Base-by-base conservation (phyloP, 2,888 invertebrate species). In the Scaptomyza parva region DNA sequence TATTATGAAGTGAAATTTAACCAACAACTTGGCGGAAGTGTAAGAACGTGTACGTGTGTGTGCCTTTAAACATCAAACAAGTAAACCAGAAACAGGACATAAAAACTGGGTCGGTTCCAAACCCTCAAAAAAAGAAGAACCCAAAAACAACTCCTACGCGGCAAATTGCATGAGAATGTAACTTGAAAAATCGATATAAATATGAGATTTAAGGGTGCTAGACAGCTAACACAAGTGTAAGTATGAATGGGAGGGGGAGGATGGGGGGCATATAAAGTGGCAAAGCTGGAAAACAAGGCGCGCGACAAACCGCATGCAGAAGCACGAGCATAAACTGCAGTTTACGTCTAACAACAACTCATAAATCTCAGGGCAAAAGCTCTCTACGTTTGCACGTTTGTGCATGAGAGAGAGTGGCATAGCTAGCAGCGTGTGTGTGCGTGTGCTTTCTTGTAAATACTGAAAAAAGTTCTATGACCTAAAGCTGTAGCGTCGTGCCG, bases 401-500 rank as follows among this genome's bases (percentile, higher is more conserved):
- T 18, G 43, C n/a, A 54, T 20, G 41, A n/a, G 68, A 12, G 63
- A 24, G 59, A 45, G 28, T 6, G 58, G 37, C 20, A 52, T 52
- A 17, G 66, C 52, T 3, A 12, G 30, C 30, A 11, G 22, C 30
- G 39, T 45, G 50, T 47, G 67, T 48, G 52, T 40, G 67, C 55
- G 50, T 63, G 63, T 43, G 72, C 43, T 62, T 50, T 78, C 61
- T 67, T 76, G 85, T 81, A 82, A 81, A 78, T 70, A 78, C 40
- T 65, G 62, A 69, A 76, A 78, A 88, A 89, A 89, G 88, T 89
- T 89, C 88, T 89, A 89, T 89, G 88, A 89, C 88, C 88, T 61
- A 89, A 87, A 87, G 82, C 78, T 86, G 55, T n/a, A 43, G 52
- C 74, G 35, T 41, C 57, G 75, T 73, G 76, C 76, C 76, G 74